Evolutionary conservation across 1,140 invertebrate genomes (phyloP).

Genomic region (Centruroides vittatus): DNA sequence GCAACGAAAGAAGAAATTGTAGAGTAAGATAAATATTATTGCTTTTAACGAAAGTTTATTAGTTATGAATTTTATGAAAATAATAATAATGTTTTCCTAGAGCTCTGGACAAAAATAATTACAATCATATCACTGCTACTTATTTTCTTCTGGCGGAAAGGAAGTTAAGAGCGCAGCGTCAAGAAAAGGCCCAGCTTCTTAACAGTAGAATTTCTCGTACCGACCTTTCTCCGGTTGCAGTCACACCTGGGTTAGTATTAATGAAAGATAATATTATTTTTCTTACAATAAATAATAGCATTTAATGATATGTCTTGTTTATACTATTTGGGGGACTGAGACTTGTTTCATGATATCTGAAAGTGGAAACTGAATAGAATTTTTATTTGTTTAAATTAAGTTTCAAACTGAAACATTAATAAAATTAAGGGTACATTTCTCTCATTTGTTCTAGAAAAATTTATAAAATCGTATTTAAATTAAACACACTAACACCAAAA

Average conservation of each 20-base stretch:
- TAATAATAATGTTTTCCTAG: slow-evolving; percentile 31
- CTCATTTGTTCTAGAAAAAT: no score
- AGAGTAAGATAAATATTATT: slow-evolving; percentile 43
- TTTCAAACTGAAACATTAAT: no score
- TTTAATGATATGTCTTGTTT: no score
- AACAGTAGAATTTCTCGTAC: slow-evolving; percentile 20
- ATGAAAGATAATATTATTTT: neutral
- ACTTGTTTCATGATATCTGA: no score
- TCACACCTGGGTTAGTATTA: slow-evolving; percentile 31
- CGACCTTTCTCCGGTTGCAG: slow-evolving; percentile 31
- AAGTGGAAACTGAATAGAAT: no score
- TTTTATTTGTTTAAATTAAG: no score
- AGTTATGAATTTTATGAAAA: neutral
- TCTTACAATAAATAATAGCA: no score
- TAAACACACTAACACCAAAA: no score
- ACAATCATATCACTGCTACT: slow-evolving; percentile 96
- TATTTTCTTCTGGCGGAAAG: slow-evolving; percentile 94
- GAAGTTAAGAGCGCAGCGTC: slow-evolving; percentile 56
- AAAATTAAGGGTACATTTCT: no score
- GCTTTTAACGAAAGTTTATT: neutral
- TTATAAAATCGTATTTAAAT: no score
- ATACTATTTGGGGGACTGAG: no score
- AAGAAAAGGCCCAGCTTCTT: slow-evolving; percentile 35
- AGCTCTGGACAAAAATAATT: slow-evolving; percentile 85
- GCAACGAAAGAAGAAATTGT: slow-evolving; percentile 85